Evolutionary conservation across 2,888 invertebrate species (phyloP).

Genomic region (Parochlus steinenii): DNA sequence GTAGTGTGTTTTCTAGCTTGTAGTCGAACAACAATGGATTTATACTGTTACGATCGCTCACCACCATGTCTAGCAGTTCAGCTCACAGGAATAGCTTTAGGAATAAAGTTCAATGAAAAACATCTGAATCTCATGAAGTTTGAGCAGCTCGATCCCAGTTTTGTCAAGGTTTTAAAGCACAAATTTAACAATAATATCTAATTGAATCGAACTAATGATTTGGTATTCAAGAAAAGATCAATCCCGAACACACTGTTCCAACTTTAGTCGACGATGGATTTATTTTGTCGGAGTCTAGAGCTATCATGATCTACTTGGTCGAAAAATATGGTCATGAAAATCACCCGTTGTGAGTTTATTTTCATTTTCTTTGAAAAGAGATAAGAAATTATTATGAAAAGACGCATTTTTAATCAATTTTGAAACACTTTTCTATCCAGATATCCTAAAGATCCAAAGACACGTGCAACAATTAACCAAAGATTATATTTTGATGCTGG

Average conservation of each 20-base stretch:
- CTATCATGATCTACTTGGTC: constrained; percentile 9
- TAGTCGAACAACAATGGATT: constrained; percentile 34
- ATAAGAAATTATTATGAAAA: too few relatives aligned
- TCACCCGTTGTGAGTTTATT: too few relatives aligned
- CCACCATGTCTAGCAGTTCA: constrained; percentile 48
- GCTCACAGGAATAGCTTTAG: constrained; percentile 46
- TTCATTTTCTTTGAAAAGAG: too few relatives aligned
- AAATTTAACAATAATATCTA: neutral
- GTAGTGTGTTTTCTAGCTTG: too few relatives aligned
- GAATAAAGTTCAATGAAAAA: constrained; percentile 47
- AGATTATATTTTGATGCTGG: constrained; percentile 56
- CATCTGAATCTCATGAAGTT: constrained; percentile 39
- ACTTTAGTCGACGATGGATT: constrained; percentile 10
- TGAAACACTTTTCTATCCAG: too few relatives aligned
- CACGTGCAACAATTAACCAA: constrained; percentile 52
- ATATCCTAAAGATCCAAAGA: constrained; percentile 50
- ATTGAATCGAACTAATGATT: neutral
- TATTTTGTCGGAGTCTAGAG: constrained; percentile 7
- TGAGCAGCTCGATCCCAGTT: constrained; percentile 53
- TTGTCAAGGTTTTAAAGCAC: constrained; percentile 36
- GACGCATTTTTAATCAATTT: too few relatives aligned
- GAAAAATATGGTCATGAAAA: constrained; percentile 33
- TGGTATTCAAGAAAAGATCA: constrained; percentile 17
- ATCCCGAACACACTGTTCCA: constrained; percentile 13
- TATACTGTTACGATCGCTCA: constrained; percentile 47